Percentiles rank a stretch among this genome's conserved stretches.
Evolutionary conservation across 2,113 vertebrate species (phyloP).

Genomic region (Campylomormyrus tamandua): DNA sequence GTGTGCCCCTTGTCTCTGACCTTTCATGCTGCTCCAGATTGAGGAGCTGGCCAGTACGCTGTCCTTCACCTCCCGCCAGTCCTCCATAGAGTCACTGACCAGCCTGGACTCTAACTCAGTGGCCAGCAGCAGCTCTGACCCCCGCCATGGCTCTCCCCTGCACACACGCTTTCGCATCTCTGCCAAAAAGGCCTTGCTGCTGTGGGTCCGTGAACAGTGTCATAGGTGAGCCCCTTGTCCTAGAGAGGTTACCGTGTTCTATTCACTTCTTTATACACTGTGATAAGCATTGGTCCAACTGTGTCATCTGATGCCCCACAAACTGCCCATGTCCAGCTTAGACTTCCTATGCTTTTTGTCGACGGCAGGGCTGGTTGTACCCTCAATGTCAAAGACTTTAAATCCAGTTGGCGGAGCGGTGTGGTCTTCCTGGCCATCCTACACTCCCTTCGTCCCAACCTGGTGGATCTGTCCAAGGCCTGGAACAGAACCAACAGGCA

Average conservation of each 20-base stretch:
- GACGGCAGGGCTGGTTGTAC: constrained; percentile 62
- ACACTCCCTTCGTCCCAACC: constrained; percentile 69
- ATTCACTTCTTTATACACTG: not conserved
- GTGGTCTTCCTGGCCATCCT: constrained; percentile 83
- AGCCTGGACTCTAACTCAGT: constrained; percentile 58
- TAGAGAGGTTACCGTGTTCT: not conserved
- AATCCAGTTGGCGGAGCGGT: constrained; percentile 84
- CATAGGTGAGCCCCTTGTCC: constrained; percentile 60
- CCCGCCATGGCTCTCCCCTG: constrained; percentile 60
- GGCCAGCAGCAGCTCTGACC: constrained; percentile 61
- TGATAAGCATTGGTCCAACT: not conserved
- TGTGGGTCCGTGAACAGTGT: constrained; percentile 88
- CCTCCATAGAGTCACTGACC: constrained; percentile 62
- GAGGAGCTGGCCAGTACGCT: constrained; percentile 77
- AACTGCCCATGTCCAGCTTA: not conserved
- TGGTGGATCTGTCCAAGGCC: constrained; percentile 73
- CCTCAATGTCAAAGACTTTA: constrained; percentile 80
- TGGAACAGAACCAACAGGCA: constrained; percentile 74
- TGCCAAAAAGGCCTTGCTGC: constrained; percentile 82
- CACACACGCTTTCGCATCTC: constrained; percentile 76
- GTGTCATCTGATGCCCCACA: not conserved
- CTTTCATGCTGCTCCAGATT: constrained; percentile 59
- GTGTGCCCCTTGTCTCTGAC: not conserved
- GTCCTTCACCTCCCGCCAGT: constrained; percentile 68
- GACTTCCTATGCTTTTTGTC: not conserved